phyloP scores from a whole-genome alignment of 2,888 invertebrate genomes.

The Lycocerus yunnanus region DNA sequence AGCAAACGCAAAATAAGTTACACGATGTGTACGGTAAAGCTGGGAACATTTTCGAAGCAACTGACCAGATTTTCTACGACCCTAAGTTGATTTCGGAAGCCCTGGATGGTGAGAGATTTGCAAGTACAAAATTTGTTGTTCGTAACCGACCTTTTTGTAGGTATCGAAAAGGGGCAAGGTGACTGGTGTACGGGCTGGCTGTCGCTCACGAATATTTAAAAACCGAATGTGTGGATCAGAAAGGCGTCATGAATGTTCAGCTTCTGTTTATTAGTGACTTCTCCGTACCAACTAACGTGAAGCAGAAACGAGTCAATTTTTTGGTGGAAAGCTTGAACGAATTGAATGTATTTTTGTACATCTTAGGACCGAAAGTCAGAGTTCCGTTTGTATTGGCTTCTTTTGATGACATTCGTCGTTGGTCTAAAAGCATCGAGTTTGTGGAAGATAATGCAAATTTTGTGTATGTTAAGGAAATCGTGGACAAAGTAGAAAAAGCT shows the following conservation, averaged over 20 bases:
- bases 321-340: constrained; percentile 4
- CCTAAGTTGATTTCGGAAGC: constrained; percentile 4
- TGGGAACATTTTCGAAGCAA: constrained; percentile 8
- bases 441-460: constrained; percentile 13
- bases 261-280: constrained; percentile 21
- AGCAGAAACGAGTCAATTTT: constrained; percentile 8
- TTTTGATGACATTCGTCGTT: constrained; percentile 10
- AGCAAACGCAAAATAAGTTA: constrained; percentile 2
- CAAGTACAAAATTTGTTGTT: no score
- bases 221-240: background rate
- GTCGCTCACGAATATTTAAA: constrained; percentile 11
- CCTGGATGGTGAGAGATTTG: constrained; percentile 7
- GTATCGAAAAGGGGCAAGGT: constrained; percentile 9
- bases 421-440: constrained; percentile 20
- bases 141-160: background rate
- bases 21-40: constrained; percentile 3
- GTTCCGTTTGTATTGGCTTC: constrained; percentile 6
- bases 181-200: constrained; percentile 20
- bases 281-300: background rate
- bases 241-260: constrained; percentile 12
- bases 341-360: constrained; percentile 9
- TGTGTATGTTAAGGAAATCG: constrained; percentile 1
- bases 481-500: constrained; percentile 1
- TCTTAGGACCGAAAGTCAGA: constrained; percentile 23
- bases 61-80: constrained; percentile 11